Evolutionary conservation across 2,113 vertebrate species (phyloP), one percentile per base, ranked within the genome.

Genomic region (Protobothrops flavoviridis): DNA sequence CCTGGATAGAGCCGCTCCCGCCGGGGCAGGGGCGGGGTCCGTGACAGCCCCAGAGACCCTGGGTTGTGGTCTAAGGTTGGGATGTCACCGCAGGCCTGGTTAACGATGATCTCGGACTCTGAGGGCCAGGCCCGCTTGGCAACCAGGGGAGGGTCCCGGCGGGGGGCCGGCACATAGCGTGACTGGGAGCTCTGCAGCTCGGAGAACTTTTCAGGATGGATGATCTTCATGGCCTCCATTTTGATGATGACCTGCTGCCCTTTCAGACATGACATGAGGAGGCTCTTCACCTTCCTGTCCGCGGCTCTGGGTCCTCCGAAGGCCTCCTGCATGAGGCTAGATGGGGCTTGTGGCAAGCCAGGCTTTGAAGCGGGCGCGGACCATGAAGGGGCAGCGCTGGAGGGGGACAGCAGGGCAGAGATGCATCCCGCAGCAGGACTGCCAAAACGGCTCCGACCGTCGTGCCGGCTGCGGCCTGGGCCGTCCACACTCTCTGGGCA

Each of bases 171-270:
- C 0, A 95, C 50, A 1, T 98, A 98, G 96, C 98, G 96, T 0
- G 97, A 94, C 93, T 97, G 94, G 0, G 97, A 96, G 0, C 95
- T 96, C 81, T 97, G 98, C 81, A 98, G 97, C 95, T 98, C 98
- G 0, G 99, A 98, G 95, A 99, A 99, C 98, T 99, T 99, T 97
- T 99, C 99, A 0, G 99, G 99, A 94, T 99, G 99, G 96, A 99
- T 99, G 95, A 99, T 99, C 95, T 99, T 99, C 98, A 99, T 99
- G 23, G 99, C 99, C 97, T 99, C 99, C 99, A 99, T 99, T 93
- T 99, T 99, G 97, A 99, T 98, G 98, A 99, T 98, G 97, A 99
- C 98, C 93, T 99, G 98, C 97, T 99, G 99, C 94, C 99, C 99
- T 97, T 99, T 98, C 97, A 99, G 98, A 98, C 99, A 99, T 97